Evolutionary conservation across 1,140 invertebrate species (phyloP).

Genomic region (Catajapyx aquilonaris): DNA sequence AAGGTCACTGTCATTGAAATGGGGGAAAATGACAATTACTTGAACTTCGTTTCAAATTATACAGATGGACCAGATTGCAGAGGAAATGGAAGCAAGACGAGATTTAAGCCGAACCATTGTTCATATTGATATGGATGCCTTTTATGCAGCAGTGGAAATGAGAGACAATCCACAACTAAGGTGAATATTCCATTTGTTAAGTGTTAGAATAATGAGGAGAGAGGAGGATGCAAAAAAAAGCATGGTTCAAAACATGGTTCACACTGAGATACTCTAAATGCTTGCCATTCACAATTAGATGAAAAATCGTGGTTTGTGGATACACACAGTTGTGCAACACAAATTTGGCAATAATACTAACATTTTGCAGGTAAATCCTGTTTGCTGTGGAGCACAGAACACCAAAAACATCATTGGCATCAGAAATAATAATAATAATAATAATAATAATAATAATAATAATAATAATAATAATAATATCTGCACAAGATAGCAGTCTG

Average conservation of each 20-base stretch:
- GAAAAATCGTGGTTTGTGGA: background rate
- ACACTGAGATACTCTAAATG: no score
- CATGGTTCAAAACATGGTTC: no score
- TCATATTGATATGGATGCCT: constrained; percentile 45
- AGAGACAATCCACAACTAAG: constrained; percentile 30
- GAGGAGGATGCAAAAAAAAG: no score
- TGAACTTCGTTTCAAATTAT: constrained; percentile 7
- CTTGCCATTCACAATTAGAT: background rate
- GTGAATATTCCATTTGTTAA: constrained; percentile 8
- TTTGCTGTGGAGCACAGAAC: no score
- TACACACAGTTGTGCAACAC: background rate
- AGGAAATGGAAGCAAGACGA: constrained; percentile 18
- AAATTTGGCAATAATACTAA: background rate
- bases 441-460: no score
- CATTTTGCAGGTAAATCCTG: no score
- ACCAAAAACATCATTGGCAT: no score
- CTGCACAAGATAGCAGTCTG: no score
- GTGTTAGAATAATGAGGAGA: background rate
- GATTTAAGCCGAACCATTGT: constrained; percentile 31
- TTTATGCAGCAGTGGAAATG: constrained; percentile 44
- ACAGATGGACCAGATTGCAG: constrained; percentile 22
- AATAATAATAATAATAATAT: no score
- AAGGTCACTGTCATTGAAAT: constrained; percentile 15
- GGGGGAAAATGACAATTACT: background rate
- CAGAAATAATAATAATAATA: no score